phyloP scores from a whole-genome alignment of 2,113 vertebrate species.

The Gadus macrocephalus region DNA sequence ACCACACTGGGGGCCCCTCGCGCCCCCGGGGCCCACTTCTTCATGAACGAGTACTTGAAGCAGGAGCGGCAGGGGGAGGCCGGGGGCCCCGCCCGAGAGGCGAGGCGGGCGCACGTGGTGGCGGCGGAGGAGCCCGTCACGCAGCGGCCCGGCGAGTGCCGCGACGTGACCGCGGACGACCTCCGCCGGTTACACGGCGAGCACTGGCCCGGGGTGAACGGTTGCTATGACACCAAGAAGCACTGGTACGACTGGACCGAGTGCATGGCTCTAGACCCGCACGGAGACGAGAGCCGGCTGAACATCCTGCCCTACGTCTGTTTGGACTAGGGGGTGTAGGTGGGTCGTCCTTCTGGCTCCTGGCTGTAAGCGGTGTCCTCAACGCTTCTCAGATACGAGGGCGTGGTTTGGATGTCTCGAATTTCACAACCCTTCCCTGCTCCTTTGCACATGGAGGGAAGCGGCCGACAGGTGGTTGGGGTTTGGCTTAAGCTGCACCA shows the following conservation, averaged over 20 bases:
- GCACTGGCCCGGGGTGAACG: slow-evolving; percentile 91
- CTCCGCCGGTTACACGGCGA: slow-evolving; percentile 78
- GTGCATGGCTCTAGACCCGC: slow-evolving; percentile 89
- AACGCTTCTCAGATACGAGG: neutral
- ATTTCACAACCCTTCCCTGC: slow-evolving; percentile 16
- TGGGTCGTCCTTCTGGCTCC: slow-evolving; percentile 6
- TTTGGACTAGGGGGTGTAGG: slow-evolving; percentile 78
- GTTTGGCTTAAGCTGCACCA: slow-evolving; percentile 4
- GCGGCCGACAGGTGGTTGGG: slow-evolving; percentile 22
- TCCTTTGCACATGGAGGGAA: slow-evolving; percentile 20
- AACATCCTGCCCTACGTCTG: slow-evolving; percentile 95
- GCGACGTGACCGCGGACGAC: slow-evolving; percentile 78
- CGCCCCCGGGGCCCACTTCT: slow-evolving; percentile 80
- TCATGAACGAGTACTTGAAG: slow-evolving; percentile 85
- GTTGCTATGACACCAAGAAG: slow-evolving; percentile 89
- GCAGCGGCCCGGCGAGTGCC: slow-evolving; percentile 80
- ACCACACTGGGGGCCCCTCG: slow-evolving; percentile 81
- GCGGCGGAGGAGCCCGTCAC: slow-evolving; percentile 68
- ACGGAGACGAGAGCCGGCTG: slow-evolving; percentile 85
- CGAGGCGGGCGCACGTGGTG: slow-evolving; percentile 76
- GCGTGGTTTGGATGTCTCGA: neutral
- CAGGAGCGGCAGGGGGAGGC: slow-evolving; percentile 72
- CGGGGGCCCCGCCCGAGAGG: slow-evolving; percentile 61
- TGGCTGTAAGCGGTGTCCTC: slow-evolving; percentile 5
- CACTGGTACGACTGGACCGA: slow-evolving; percentile 97